Base-by-base conservation (phyloP, 2,888 invertebrate genomes). In the Drosophila anomelani region DNA sequence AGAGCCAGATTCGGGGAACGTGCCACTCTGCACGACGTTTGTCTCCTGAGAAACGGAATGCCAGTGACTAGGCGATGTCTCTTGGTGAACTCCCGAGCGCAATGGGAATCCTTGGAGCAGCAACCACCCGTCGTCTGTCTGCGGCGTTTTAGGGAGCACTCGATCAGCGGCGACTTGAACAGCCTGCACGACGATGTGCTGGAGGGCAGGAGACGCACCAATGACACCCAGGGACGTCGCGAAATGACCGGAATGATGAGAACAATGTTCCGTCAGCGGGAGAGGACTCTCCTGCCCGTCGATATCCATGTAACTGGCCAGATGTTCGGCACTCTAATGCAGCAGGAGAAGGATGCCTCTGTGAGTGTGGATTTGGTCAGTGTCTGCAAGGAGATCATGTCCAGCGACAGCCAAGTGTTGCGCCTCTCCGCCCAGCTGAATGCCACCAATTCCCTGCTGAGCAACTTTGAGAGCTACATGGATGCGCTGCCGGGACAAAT, bases 371-470 rank as follows among this genome's bases (percentile, higher is more conserved):
- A 91, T 60, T 63, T 92, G 60, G 61, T 92, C 32, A 82, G 89
- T 55, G 88, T 92, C 41, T 91, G 90, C 36, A 93, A 94, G 76
- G 93, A 94, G 80, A 91, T 95, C 38, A 94, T 94, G 94, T 88
- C 93, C 43, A 90, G 93, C 1, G 93, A 94, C 80, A 88, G 72
- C 10, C 70, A 77, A 0, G 79, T 91, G 1, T 66, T 92, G 32
- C 88, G 89, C 0, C 72, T 90, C 10, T 91, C 92, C 75, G 93
- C 90, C 0, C 63, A 93, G 10, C 92, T 95, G 49, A 95, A 95
- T 92, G 94, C 95, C 9, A 95, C 95, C 4, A 95, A 95, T 85
- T 92, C 93, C 0, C 93, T 95, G 68, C 90, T 96, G 56, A 94
- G 94, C 76, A 93, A 94, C 1, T 92, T 95, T 17, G 95, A 94